phyloP scores from a whole-genome alignment of 2,797 vertebrate genomes.

The Mus minutoides region DNA sequence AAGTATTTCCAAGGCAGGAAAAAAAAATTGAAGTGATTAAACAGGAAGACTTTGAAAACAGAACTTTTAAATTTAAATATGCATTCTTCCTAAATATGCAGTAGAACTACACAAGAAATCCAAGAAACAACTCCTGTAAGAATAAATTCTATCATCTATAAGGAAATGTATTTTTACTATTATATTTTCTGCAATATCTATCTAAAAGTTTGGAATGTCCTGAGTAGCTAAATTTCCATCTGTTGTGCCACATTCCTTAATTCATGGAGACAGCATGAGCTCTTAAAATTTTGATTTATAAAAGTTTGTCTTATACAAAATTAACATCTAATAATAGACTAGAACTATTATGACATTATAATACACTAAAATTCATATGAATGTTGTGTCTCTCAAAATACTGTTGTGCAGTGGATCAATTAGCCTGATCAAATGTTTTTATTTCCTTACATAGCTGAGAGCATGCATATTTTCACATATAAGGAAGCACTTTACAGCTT shows the following conservation, averaged over 20 bases:
- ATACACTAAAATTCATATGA: neutral
- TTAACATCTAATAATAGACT: neutral
- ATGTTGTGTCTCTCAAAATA: neutral
- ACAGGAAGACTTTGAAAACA: neutral
- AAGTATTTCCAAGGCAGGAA: neutral
- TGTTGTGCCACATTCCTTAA: neutral
- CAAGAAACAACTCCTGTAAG: neutral
- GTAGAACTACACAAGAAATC: neutral
- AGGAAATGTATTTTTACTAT: neutral
- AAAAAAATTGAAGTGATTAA: neutral
- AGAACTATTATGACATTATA: neutral
- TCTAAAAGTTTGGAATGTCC: constrained; percentile 10
- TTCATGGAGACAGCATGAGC: neutral
- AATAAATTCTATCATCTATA: neutral
- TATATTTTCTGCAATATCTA: constrained; percentile 27
- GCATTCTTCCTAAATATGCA: neutral
- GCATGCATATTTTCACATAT: neutral
- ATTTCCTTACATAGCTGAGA: neutral
- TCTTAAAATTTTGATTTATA: neutral
- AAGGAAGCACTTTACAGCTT: neutral
- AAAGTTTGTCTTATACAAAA: neutral
- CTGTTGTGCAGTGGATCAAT: too few relatives aligned
- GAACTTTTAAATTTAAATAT: constrained; percentile 46
- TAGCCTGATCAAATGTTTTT: neutral
- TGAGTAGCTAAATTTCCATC: neutral